Base-by-base conservation (phyloP, 2,797 vertebrate species). In the Moxostoma hubbsi region DNA sequence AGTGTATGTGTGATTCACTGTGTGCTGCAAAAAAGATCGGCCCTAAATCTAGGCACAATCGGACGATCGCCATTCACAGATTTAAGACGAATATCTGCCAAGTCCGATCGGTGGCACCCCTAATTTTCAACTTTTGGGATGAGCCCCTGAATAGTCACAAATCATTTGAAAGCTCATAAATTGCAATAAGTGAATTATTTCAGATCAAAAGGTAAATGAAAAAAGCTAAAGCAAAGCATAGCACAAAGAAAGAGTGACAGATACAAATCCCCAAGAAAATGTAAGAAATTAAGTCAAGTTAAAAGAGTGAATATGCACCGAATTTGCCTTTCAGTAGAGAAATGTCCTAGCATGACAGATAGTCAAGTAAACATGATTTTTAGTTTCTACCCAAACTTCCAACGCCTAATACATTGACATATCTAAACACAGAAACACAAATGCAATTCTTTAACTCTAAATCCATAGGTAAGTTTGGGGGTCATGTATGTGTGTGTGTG, bases 341-440 rank as follows among this genome's bases (percentile, higher is more conserved):
- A 12, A 55, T 15, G 54, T 15, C 36, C 36, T 55, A 55, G 13
- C 54, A 12, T 53, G 51, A 2, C 51, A 53, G 10, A 53, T 16
- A 71, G n/a, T 61, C 9, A 61, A 47, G 46, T 51, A 54, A 69
- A 49, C 57, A 36, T 70, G 64, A 83, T 62, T 55, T 80, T 61
- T 24, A 65, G 47, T 59, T 47, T 43, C 51, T 36, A 11, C 49
- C 6, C 8, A 71, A 45, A 24, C 72, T 36, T 36, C 36, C 49
- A 74, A 49, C 63, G 75, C 18, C 47, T 69, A 53, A 18, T 49
- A 70, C 78, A 54, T 15, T 73, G 4, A 67, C 61, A 51, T 15
- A 1, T 64, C 43, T 64, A 10, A 0, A 36, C 49, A 65, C 13
- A 55, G 6, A 55, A 5, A 69, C 7, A 65, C 1, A 24, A 36